Conservation (phyloP, 2,113 vertebrate genomes). For the Todiramphus saurophagus region DNA sequence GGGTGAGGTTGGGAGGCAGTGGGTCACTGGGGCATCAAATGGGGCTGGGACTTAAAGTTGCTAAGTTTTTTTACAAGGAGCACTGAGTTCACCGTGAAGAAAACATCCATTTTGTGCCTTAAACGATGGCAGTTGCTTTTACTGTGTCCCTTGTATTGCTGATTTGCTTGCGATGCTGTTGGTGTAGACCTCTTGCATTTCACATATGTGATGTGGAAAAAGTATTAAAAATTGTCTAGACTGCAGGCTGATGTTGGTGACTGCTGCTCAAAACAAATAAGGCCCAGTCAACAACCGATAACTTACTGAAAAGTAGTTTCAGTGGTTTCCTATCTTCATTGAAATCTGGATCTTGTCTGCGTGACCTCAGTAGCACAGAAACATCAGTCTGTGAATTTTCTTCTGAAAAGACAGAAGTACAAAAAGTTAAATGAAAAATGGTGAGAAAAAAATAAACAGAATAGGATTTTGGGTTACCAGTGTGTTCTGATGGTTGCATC, state of each 20-base stretch:
- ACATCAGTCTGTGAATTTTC: neutral
- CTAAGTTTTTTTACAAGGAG: neutral
- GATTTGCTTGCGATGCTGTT: neutral
- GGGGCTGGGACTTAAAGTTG: accelerated
- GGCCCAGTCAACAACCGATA: neutral
- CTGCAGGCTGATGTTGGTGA: neutral
- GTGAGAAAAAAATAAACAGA: neutral
- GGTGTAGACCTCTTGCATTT: accelerated
- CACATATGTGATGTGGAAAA: accelerated
- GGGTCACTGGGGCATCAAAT: accelerated
- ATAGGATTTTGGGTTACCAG: neutral
- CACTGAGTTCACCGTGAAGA: accelerated
- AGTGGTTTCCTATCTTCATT: neutral
- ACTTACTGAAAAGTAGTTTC: neutral
- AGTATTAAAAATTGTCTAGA: neutral
- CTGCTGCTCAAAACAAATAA: neutral
- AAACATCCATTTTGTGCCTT: neutral
- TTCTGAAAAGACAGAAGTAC: neutral
- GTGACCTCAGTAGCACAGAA: neutral
- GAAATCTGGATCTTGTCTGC: neutral
- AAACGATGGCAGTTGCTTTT: neutral
- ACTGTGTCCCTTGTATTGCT: accelerated
- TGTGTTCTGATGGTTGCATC: neutral
- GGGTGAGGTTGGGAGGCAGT: accelerated
- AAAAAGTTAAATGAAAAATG: neutral